Evolutionary conservation across 1,140 invertebrate genomes (phyloP), one percentile per base, ranked within the genome.

Genomic region (Zaprionus ornatus): DNA sequence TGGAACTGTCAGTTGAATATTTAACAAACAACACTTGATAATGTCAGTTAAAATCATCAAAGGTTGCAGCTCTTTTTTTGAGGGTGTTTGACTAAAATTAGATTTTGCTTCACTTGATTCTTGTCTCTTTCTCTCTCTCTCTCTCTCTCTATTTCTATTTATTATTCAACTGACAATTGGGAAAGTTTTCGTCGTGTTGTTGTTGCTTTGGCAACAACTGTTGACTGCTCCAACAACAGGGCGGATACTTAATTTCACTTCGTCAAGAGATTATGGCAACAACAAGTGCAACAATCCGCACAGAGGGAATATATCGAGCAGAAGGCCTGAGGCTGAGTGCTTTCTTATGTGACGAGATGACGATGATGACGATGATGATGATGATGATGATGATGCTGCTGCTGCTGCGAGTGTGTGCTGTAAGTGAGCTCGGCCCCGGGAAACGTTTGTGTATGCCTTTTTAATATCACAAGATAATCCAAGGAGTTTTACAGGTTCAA

Each of bases 181-280:
- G 13, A 27, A 55, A 27, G 21, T 27, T 55, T 50, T 50, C 0
- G 23, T 2, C 15, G 5, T 27, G 10, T 32, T 40, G 50, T 15
- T 21, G 50, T 54, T 23, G 50, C 23, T 27, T 12, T 54, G 52
- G 23, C 21, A 25, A 55, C 52, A 54, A 55, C 40, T 45, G 40
- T 45, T 45, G 40, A 45, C 40, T 45, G 52, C 15, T 7, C 2
- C 25, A 55, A 12, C n/a, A 21, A 2, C 23, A 21, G 21, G 17
- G n/a, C 32, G 63, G 37, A 55, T 55, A 55, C 63, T 65, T 42
- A n/a, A 55, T 65, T 65, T 40, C 19, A 4, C 19, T 25, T 17
- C 40, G 29, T 54, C 21, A 54, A 64, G 19, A 50, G 45, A 50
- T 50, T 50, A 50, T 50, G 45, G 19, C 29, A 37, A 25, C 56